phyloP scores from a whole-genome alignment of 2,797 vertebrate genomes.

The Acanthis flammea region DNA sequence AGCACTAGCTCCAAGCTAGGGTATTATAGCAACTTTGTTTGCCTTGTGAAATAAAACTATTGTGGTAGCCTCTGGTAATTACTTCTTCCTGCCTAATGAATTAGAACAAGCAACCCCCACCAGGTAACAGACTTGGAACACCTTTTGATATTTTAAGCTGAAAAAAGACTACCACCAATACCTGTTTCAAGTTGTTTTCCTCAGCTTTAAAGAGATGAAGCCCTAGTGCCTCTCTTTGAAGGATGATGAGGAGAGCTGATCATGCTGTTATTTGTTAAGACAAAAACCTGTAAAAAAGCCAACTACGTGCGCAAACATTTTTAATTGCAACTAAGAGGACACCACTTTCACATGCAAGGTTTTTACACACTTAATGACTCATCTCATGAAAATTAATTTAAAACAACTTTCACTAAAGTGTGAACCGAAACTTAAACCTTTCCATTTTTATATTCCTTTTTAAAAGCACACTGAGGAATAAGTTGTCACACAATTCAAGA shows the following conservation, averaged over 20 bases:
- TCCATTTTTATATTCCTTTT: accelerated
- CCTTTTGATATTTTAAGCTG: not conserved
- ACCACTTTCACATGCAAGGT: accelerated
- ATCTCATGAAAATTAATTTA: accelerated
- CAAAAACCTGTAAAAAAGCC: not conserved
- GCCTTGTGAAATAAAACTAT: not conserved
- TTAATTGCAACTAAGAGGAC: accelerated
- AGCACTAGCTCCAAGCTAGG: not conserved
- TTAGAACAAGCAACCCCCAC: not conserved
- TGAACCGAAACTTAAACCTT: not conserved
- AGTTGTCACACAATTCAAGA: accelerated
- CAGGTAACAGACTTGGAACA: accelerated
- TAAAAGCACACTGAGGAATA: accelerated
- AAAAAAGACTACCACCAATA: not conserved
- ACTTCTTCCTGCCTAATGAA: not conserved
- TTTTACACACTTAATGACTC: not conserved
- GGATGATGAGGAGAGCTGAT: accelerated
- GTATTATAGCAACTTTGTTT: not conserved
- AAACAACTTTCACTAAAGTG: accelerated
- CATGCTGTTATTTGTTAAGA: accelerated
- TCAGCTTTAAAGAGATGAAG: not conserved
- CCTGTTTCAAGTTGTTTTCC: accelerated
- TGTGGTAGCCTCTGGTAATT: accelerated
- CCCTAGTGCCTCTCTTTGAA: not conserved
- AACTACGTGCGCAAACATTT: accelerated